Evolutionary conservation across 2,113 vertebrate genomes (phyloP), one percentile per base, ranked within the genome.

Genomic region (Phaetusa simplex): DNA sequence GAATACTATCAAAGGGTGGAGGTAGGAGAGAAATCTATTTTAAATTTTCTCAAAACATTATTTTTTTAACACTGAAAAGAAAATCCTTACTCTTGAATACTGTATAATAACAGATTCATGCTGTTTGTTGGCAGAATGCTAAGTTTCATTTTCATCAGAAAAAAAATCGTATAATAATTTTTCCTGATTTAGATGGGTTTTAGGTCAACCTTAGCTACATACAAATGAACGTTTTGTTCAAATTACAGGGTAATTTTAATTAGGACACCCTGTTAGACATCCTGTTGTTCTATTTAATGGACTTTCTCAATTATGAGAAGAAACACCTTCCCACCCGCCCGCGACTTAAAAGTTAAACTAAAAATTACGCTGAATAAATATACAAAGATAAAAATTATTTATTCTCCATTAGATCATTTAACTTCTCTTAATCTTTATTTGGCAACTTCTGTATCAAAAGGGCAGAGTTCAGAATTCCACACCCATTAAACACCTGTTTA

Each of bases 181-280:
- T 82, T 96, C 71, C 84, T 82, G 71, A 95, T 95, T 91, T 96
- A 88, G 84, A 93, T 93, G 91, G 81, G 78, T 14, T 95, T 97
- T 96, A 96, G 97, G 95, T 96, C 96, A 95, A 87, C 64, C 66
- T 96, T 94, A 94, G 89, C 95, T 95, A 96, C 94, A 96, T 71
- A 94, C 56, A 91, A 95, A 97, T 86, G 38, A 92, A 95, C 88
- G 86, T 93, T 96, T 95, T 95, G 86, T 91, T 96, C 93, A 95
- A 94, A 97, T 97, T 93, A 94, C 86, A 95, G 91, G 84, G 85
- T 91, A 93, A 97, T 96, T 94, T 96, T 96, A 97, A 97, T 97
- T 97, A 96, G 93, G 96, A 93, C 93, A 96, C 89, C 91, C 81
- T 95, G 89, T 81, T 97, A 94, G 91, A 95, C 93, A 97, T 95